phyloP scores from a whole-genome alignment of 2,113 vertebrate species.

The Eupsittula cactorum region DNA sequence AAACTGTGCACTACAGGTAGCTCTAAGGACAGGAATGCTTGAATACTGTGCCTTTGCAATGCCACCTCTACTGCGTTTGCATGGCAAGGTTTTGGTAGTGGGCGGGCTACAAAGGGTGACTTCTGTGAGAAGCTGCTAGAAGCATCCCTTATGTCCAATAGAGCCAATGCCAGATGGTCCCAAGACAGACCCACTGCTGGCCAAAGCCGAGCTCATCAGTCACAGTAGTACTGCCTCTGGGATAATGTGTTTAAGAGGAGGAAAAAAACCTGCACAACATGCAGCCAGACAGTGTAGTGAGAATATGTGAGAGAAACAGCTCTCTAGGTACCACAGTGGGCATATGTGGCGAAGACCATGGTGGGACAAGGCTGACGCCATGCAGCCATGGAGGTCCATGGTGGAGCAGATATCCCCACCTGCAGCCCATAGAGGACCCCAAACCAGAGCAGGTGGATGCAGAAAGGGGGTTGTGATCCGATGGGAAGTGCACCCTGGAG shows the following conservation, averaged over 20 bases:
- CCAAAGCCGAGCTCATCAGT: background rate
- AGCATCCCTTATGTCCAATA: background rate
- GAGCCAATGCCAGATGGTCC: background rate
- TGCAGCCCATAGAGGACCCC: background rate
- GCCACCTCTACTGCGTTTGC: background rate
- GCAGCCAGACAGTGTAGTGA: background rate
- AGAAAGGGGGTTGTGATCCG: background rate
- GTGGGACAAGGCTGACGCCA: background rate
- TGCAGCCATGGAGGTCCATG: background rate
- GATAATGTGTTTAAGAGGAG: rapidly evolving
- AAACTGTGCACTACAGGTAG: background rate
- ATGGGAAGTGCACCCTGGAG: background rate
- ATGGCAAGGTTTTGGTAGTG: rapidly evolving
- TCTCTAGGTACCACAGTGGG: background rate
- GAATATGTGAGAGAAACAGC: background rate
- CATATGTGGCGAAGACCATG: background rate
- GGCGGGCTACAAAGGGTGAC: background rate
- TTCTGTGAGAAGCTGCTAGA: background rate
- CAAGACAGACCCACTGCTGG: background rate
- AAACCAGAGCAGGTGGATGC: background rate
- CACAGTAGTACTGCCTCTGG: rapidly evolving
- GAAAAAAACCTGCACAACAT: background rate
- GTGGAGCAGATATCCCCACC: background rate
- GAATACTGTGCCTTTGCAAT: conserved; percentile 15
- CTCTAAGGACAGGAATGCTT: background rate